Percentiles rank a stretch among this genome's conserved stretches.
Evolutionary conservation across 2,888 invertebrate species (phyloP).

Genomic region (Platycheirus rosarum): DNA sequence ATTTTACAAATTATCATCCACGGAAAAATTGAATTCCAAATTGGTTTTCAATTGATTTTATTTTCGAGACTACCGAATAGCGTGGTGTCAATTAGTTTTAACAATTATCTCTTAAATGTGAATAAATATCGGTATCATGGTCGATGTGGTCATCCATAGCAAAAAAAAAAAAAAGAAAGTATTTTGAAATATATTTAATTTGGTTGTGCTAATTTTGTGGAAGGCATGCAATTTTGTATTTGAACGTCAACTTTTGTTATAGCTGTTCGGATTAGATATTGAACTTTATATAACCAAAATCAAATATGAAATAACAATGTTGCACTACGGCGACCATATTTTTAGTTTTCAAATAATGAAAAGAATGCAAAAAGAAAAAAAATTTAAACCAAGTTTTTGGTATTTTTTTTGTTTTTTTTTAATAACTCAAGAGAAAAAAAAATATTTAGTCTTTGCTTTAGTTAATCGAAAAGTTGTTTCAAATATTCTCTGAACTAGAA

Average conservation of each 20-base stretch:
- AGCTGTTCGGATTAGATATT: no score
- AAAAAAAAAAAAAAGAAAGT: slow-evolving; percentile 11
- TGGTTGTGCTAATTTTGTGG: neutral
- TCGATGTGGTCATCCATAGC: slow-evolving; percentile 29
- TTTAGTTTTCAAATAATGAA: no score
- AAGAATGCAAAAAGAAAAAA: no score
- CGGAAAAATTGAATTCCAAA: slow-evolving; percentile 53
- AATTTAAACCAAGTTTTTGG: no score
- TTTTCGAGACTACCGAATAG: slow-evolving; percentile 41
- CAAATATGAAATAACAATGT: no score
- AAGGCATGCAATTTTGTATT: neutral
- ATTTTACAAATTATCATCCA: slow-evolving; percentile 49
- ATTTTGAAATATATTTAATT: neutral
- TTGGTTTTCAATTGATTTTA: slow-evolving; percentile 43
- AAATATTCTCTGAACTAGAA: no score
- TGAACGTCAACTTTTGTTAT: neutral
- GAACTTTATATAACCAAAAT: no score
- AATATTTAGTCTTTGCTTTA: no score
- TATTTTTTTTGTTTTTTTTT: no score
- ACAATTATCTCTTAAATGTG: slow-evolving; percentile 56
- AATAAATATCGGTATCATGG: slow-evolving; percentile 48
- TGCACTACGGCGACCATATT: no score
- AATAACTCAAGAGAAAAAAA: no score
- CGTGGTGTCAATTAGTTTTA: slow-evolving; percentile 59
- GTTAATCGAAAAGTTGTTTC: no score